Conservation (phyloP, 1,140 invertebrate genomes). For the Drosophila guanche region DNA sequence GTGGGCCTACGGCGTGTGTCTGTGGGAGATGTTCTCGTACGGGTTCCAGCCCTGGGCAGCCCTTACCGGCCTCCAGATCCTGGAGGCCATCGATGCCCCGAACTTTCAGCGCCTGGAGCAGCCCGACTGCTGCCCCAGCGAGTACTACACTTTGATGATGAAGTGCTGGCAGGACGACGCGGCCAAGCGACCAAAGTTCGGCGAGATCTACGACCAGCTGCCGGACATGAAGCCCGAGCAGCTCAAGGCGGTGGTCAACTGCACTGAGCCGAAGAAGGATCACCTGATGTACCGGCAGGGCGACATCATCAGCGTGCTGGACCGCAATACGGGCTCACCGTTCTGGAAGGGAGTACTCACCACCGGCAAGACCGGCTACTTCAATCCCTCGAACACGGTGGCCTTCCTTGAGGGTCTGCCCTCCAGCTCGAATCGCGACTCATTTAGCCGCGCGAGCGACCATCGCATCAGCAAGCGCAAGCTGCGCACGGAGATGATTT, state of each 20-base stretch:
- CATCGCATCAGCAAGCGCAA: slow-evolving; percentile 86
- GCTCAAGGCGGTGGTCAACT: slow-evolving; percentile 87
- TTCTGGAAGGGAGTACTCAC: slow-evolving; percentile 94
- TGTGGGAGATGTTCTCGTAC: slow-evolving; percentile 99
- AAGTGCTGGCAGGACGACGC: slow-evolving; percentile 98
- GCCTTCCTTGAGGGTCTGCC: slow-evolving; percentile 94
- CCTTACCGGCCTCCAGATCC: slow-evolving; percentile 96
- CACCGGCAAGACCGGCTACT: slow-evolving; percentile 93
- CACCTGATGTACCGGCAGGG: slow-evolving; percentile 93
- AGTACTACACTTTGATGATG: slow-evolving; percentile 96
- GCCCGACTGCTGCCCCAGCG: slow-evolving; percentile 97
- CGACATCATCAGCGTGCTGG: slow-evolving; percentile 96
- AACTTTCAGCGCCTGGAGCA: slow-evolving; percentile 94
- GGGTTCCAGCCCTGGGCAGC: slow-evolving; percentile 99
- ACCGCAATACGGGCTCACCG: slow-evolving; percentile 88
- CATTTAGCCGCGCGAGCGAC: slow-evolving; percentile 77
- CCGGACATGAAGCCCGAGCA: slow-evolving; percentile 96
- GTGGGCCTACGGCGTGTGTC: slow-evolving; percentile 98
- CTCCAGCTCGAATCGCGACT: slow-evolving; percentile 72
- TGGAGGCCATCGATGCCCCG: slow-evolving; percentile 97
- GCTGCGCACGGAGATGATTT: slow-evolving; percentile 96
- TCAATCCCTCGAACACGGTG: slow-evolving; percentile 95
- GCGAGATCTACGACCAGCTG: slow-evolving; percentile 91
- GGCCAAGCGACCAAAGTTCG: slow-evolving; percentile 94
- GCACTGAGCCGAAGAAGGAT: slow-evolving; percentile 84